These are phyloP conservation scores for Dufourea novaeangliae DNA, from an alignment of 1,140 invertebrate species.

Conservation along the genomic window DNA sequence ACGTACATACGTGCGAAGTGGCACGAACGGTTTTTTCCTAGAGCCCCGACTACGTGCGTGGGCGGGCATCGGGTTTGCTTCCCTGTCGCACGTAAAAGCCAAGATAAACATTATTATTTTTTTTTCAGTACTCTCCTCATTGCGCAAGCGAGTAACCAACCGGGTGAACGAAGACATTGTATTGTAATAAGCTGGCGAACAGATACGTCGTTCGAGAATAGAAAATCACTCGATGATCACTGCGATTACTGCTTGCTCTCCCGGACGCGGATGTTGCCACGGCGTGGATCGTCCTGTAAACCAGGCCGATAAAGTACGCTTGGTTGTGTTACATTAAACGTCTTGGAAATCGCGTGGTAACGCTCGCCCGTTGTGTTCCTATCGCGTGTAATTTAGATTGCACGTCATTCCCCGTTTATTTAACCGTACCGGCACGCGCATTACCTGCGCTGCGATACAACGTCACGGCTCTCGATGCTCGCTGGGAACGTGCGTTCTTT, in stretches of 20 bases:
- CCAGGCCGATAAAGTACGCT: conserved; percentile 15
- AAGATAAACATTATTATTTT: conserved; percentile 46
- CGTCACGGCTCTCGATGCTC: conserved; percentile 12
- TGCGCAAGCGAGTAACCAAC: neutral
- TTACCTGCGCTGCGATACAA: conserved; percentile 39
- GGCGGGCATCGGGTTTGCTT: conserved; percentile 35
- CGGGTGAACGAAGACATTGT: conserved; percentile 48
- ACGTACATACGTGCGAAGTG: conserved; percentile 41
- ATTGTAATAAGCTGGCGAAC: conserved; percentile 26
- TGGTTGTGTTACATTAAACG: conserved; percentile 27
- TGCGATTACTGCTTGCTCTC: neutral
- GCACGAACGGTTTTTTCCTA: conserved; percentile 51
- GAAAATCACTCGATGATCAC: conserved; percentile 3
- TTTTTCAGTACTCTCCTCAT: neutral
- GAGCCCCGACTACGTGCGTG: conserved; percentile 42
- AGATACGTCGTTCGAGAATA: conserved; percentile 25
- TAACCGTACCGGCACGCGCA: conserved; percentile 41
- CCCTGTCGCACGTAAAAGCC: conserved; percentile 52
- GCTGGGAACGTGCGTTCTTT: conserved; percentile 13
- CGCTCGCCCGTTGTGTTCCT: conserved; percentile 44
- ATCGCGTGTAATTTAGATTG: conserved; percentile 48
- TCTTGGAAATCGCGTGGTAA: conserved; percentile 40
- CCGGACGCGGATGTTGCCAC: conserved; percentile 35
- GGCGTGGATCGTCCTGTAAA: neutral
- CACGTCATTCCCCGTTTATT: conserved; percentile 45